Percentiles rank a stretch among this genome's conserved stretches.
Evolutionary conservation across 2,113 vertebrate genomes (phyloP).

Genomic region (Syngnathoides biaculeatus): DNA sequence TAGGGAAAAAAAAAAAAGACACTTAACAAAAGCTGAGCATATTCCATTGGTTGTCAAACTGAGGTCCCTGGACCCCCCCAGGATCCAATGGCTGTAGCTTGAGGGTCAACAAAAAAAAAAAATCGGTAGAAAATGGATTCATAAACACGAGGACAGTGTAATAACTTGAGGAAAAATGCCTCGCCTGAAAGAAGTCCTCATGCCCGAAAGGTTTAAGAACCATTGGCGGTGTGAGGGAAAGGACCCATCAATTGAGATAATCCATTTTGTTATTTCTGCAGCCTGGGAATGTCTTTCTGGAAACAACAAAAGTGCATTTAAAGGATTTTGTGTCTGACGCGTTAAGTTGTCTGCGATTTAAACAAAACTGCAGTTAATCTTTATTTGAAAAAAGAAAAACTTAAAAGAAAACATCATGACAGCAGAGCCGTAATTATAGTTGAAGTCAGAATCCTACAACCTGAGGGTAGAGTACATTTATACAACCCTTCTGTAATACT

Average conservation of each 20-base stretch:
- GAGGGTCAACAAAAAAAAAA: too few species aligned
- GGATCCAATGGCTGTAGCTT: too few species aligned
- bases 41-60: neutral
- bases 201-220: neutral
- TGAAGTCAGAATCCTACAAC: neutral
- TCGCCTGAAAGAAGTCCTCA: too few species aligned
- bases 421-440: neutral
- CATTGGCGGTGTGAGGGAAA: slow-evolving; percentile 29
- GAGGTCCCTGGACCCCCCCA: neutral
- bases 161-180: neutral
- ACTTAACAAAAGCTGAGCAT: neutral
- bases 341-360: slow-evolving; percentile 4
- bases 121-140: neutral
- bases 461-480: neutral
- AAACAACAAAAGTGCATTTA: slow-evolving; percentile 27
- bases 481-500: too few species aligned
- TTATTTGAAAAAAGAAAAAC: neutral
- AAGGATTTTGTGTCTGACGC: slow-evolving; percentile 16
- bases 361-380: slow-evolving; percentile 4
- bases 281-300: slow-evolving; percentile 41
- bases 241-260: slow-evolving; percentile 53
- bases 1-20: too few species aligned
- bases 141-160: neutral
- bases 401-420: neutral
- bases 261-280: slow-evolving; percentile 42